A percentile compares a stretch with the other conserved stretches of the same genome.
Conservation (phyloP, 2,888 invertebrate species). For the Mamestra brassicae region DNA sequence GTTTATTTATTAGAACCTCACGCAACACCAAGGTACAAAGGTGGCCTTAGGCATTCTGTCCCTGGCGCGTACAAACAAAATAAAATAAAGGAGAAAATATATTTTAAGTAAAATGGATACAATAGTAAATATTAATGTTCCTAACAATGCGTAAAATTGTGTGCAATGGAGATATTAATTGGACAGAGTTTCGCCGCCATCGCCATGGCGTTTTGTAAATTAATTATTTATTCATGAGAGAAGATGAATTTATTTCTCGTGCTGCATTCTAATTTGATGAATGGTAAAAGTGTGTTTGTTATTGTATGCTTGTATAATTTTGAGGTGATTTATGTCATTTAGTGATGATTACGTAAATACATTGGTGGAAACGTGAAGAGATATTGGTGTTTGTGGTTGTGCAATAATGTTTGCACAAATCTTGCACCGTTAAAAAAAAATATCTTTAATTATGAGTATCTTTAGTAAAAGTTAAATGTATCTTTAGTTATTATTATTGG, state of each 20-base stretch:
- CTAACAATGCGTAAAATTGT: conserved; percentile 49
- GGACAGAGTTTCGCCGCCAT: conserved; percentile 28
- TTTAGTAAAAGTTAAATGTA: no score
- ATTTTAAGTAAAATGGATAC: no score
- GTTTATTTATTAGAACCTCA: no score
- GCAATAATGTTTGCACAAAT: no score
- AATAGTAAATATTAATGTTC: neutral
- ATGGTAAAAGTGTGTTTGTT: conserved; percentile 34
- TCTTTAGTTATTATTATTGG: no score
- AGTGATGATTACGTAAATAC: neutral
- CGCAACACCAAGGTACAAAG: no score
- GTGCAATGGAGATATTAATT: conserved; percentile 46
- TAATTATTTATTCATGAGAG: conserved; percentile 54
- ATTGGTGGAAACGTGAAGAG: neutral
- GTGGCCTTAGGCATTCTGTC: no score
- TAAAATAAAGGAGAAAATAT: neutral
- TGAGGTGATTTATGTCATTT: conserved; percentile 5
- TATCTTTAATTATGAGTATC: no score
- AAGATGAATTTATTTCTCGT: conserved; percentile 42
- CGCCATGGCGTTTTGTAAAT: conserved; percentile 41
- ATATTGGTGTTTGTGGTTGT: neutral
- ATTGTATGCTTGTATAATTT: conserved; percentile 12
- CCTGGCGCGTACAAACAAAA: neutral
- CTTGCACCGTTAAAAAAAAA: no score
- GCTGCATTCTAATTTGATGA: conserved; percentile 47